A percentile compares a stretch with the other conserved stretches of the same genome.
Evolutionary conservation across 1,140 invertebrate species (phyloP).

Genomic region (Nephotettix cincticeps): DNA sequence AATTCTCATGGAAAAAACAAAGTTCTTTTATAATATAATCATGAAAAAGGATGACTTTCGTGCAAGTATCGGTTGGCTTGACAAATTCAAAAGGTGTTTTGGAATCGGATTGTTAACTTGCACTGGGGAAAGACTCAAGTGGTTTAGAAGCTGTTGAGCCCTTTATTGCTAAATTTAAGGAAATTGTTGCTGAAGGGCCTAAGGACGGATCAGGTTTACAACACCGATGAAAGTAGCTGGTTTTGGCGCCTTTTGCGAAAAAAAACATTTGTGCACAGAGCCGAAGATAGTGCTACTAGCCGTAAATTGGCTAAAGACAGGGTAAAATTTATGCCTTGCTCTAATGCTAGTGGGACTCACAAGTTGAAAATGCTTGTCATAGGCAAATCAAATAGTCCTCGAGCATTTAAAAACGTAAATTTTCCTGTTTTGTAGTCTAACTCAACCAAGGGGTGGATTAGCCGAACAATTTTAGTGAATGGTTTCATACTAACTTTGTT

Average conservation of each 20-base stretch:
- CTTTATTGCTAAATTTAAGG: constrained; percentile 23
- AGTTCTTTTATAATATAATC: background rate
- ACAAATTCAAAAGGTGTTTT: background rate
- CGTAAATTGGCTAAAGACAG: constrained; percentile 44
- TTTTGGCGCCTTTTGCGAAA: constrained; percentile 43
- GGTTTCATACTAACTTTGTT: constrained; percentile 46
- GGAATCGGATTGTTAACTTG: background rate
- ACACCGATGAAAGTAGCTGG: constrained; percentile 43
- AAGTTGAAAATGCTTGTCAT: constrained; percentile 44
- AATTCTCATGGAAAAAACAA: background rate
- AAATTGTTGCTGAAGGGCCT: constrained; percentile 33
- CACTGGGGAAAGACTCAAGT: constrained; percentile 25
- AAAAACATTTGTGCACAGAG: constrained; percentile 8
- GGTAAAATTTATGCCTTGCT: constrained; percentile 46
- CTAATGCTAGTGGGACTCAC: constrained; percentile 45
- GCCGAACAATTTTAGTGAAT: constrained; percentile 41
- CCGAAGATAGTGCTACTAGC: constrained; percentile 39
- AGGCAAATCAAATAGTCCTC: constrained; percentile 44
- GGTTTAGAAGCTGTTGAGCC: constrained; percentile 27
- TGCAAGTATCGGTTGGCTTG: background rate
- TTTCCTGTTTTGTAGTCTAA: constrained; percentile 42
- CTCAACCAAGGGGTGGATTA: constrained; percentile 39
- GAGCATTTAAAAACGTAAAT: constrained; percentile 40
- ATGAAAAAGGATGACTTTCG: too few relatives aligned
- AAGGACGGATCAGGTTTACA: constrained; percentile 45